Evolutionary conservation across 2,113 vertebrate species (phyloP), one percentile per base, ranked within the genome.

Genomic region (Chlorocebus sabaeus): DNA sequence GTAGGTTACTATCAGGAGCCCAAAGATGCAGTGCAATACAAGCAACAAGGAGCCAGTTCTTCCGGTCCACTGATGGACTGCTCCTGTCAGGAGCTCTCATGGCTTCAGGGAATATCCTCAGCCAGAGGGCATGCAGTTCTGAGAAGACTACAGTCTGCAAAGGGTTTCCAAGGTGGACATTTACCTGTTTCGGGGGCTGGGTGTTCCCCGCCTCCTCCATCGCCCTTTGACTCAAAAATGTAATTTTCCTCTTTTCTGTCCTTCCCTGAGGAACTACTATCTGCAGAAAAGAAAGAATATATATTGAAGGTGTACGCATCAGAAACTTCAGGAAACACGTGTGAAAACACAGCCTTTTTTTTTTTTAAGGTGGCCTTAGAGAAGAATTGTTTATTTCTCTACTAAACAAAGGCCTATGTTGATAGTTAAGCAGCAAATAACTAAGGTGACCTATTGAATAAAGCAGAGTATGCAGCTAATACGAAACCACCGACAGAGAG

Each of bases 111-210:
- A 20, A 30, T 6, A 20, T 2, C 52, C 50, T 75, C 50, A 6
- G 1, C 30, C 2, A 7, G 12, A 75, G 55, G 20, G 43, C 25
- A 2, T 0, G 7, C 0, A 16, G 16, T 27, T 45, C 89, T 48
- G 48, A 55, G 3, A 1, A 8, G 27, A 76, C 40, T 4, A 27
- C 4, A 8, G 22, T 20, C 43, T 1, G 25, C 25, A 18, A 4
- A 25, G 67, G 27, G 17, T 52, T 48, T 80, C 64, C 68, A 45
- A 57, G 25, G 16, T 20, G 1, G 3, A 48, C 3, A 20, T 86
- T 98, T 95, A 99, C 99, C 99, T 99, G 99, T 98, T 98, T 99
- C 99, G 61, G 99, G 99, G 32, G 97, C 98, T 45, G 99, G 99
- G 95, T 98, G 99, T 90, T 99, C 99, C 81, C 98, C 98, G 97